These are phyloP conservation scores for Drosophila pseudoobscura DNA, from an alignment of 1,140 invertebrate genomes.

Conservation along the genomic window DNA sequence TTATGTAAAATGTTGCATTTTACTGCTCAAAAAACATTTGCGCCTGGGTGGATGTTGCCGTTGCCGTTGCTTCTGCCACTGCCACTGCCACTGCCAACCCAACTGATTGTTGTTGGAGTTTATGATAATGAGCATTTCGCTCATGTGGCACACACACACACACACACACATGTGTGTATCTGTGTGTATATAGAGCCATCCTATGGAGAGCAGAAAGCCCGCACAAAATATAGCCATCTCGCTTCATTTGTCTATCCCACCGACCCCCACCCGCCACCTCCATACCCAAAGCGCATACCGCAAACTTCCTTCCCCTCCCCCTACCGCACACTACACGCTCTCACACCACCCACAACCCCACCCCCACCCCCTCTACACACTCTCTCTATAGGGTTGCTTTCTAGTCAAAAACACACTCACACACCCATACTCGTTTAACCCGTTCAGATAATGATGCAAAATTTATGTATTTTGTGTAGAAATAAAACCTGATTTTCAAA, in stretches of 20 bases:
- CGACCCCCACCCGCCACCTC: constrained; percentile 8
- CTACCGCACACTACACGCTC: too few relatives aligned
- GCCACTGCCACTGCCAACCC: constrained; percentile 15
- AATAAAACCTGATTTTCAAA: constrained; percentile 82
- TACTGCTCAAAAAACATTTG: constrained; percentile 42
- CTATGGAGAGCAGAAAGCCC: constrained; percentile 14
- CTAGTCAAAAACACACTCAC: constrained; percentile 1
- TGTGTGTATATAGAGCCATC: constrained; percentile 1
- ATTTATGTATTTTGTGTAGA: constrained; percentile 83
- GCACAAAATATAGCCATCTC: constrained; percentile 67
- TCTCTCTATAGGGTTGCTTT: constrained; percentile 23
- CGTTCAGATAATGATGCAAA: constrained; percentile 77
- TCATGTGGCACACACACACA: constrained; percentile 63
- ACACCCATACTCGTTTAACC: constrained; percentile 31
- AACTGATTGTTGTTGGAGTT: constrained; percentile 68
- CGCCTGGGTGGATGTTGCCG: constrained; percentile 41
- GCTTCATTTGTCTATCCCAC: constrained; percentile 57
- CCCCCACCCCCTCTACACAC: background rate
- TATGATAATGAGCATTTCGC: constrained; percentile 80
- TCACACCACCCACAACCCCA: background rate
- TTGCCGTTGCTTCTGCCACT: constrained; percentile 27
- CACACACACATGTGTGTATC: constrained; percentile 9
- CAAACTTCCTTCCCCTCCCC: background rate
- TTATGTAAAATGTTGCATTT: constrained; percentile 80
- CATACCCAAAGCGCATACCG: constrained; percentile 1